Conservation (phyloP, 1,140 invertebrate genomes). For the Bilobella aurantiaca region DNA sequence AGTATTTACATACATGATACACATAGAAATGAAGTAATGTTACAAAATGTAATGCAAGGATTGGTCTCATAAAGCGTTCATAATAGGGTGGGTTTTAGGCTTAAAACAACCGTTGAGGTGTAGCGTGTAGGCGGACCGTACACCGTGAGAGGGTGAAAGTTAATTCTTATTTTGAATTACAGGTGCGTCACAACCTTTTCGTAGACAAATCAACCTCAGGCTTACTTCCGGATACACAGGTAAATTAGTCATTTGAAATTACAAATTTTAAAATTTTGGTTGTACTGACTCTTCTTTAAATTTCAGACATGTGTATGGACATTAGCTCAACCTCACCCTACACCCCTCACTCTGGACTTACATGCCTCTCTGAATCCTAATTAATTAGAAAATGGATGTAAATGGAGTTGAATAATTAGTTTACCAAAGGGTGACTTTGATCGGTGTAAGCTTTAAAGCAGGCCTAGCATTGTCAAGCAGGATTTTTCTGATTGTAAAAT, state of each 20-base stretch:
- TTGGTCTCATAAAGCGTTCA: not conserved
- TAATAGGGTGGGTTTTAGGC: not conserved
- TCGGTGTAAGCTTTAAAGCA: too few species aligned
- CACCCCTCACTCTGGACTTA: not conserved
- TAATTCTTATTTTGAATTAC: not conserved
- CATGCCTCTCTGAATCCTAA: not conserved
- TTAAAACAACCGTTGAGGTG: too few species aligned
- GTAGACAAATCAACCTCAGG: constrained; percentile 33
- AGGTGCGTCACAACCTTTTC: constrained; percentile 28
- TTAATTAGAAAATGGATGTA: too few species aligned
- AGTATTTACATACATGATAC: not conserved
- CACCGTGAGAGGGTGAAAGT: not conserved
- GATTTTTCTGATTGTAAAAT: too few species aligned
- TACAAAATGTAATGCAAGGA: constrained; percentile 9
- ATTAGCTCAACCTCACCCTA: not conserved
- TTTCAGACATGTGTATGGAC: constrained; percentile 1
- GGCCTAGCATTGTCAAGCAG: too few species aligned
- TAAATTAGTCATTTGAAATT: not conserved
- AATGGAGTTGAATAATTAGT: too few species aligned
- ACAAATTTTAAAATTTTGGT: not conserved
- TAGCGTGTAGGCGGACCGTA: too few species aligned
- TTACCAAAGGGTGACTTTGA: too few species aligned
- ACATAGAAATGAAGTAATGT: too few species aligned
- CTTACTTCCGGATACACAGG: constrained; percentile 27
- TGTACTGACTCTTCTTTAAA: not conserved